Base-by-base conservation (phyloP, 2,797 vertebrate genomes). In the Eulemur mongoz region DNA sequence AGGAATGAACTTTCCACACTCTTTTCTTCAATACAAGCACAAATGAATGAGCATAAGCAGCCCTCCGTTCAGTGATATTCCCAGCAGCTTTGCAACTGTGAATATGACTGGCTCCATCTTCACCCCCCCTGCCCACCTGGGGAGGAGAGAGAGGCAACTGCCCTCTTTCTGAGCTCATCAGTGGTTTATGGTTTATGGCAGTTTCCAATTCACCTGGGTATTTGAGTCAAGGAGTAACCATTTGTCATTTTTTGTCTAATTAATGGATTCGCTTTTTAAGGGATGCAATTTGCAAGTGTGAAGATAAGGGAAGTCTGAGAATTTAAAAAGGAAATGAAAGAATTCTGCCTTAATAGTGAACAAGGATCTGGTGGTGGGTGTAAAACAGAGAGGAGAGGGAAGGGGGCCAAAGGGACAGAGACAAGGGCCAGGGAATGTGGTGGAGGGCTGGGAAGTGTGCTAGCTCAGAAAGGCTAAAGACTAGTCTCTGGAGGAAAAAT, bases 61-160 rank as follows among this genome's bases (percentile, higher is more conserved):
- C 15, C 32, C 0, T 57, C 32, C 0, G 1, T 10, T 14, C 13
- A n/a, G 40, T 76, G 61, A 1, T 14, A 12, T 14, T 1, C 38
- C n/a, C 3, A 0, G 10, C 7, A 9, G n/a, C 45, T 23, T 15
- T 13, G 5, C 2, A 61, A 13, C 22, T 2, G 4, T 6, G 32
- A 32, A 18, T 17, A 5, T 0, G 1, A 22, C 7, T 1, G 1
- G 20, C 2, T 1, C 6, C 11, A 0, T 8, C n/a, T 32, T 63
- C 15, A 20, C 15, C 11, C 45, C 43, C 40, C 25, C 27, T 27
- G 4, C 43, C 17, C 0, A 8, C 2, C 23, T 27, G 2, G 13
- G 25, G 10, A 38, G 9, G 43, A 6, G 14, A 50, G 7, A 70
- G 76, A 27, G 14, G 7, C 3, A 4, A 15, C 4, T 15, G 69